These are phyloP conservation scores for Montipora sp. DNA, from an alignment of 64 coral and sea anemone species.

Conservation along the genomic window DNA sequence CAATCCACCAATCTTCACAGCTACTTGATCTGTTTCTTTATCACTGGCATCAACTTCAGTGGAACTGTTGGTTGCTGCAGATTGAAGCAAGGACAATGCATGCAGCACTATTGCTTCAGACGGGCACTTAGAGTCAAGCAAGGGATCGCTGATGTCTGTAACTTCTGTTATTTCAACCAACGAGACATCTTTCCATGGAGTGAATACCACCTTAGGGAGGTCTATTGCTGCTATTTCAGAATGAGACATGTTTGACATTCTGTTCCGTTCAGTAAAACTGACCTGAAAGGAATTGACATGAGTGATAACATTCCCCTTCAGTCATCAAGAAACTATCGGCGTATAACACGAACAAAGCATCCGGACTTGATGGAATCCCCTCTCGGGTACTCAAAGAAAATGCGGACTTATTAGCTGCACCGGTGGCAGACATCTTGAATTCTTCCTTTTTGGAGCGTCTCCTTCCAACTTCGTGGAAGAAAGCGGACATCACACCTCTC, in stretches of 20 bases:
- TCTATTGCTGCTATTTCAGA: background rate
- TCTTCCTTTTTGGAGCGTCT: too few species aligned
- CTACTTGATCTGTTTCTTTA: background rate
- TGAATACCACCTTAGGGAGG: slow-evolving; percentile 11
- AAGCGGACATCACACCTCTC: too few species aligned
- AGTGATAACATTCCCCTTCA: background rate
- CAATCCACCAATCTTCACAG: slow-evolving; percentile 2
- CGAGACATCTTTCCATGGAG: background rate
- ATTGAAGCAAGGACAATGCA: background rate
- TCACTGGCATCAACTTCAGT: background rate
- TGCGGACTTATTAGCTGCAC: too few species aligned
- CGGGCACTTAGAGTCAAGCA: background rate
- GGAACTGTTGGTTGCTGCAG: background rate
- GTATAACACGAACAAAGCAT: too few species aligned
- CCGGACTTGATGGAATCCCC: too few species aligned
- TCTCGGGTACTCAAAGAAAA: too few species aligned
- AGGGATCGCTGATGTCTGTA: background rate
- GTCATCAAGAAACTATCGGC: too few species aligned
- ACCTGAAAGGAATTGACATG: background rate
- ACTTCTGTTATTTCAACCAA: background rate
- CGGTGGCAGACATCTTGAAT: too few species aligned
- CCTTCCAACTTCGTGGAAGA: too few species aligned
- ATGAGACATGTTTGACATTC: background rate
- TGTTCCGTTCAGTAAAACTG: background rate
- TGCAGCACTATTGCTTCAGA: background rate